Evolutionary conservation across 2,113 vertebrate species (phyloP).

Genomic region (Gallinago paraguaiae): DNA sequence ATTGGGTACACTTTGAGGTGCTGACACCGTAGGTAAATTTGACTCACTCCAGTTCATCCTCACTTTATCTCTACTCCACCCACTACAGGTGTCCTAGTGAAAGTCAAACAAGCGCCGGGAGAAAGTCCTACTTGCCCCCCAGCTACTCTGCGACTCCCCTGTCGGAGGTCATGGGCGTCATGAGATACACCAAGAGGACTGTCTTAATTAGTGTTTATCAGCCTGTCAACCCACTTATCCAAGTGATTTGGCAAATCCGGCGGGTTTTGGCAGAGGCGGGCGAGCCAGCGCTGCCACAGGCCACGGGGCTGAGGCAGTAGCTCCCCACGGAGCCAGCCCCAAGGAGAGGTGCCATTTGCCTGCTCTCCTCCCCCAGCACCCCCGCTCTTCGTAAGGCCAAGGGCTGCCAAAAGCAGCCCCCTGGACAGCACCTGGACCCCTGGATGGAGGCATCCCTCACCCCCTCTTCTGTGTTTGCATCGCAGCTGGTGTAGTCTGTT

Average conservation of each 20-base stretch:
- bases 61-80: neutral
- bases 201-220: neutral
- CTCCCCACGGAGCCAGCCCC: neutral
- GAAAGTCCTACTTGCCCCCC: neutral
- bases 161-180: neutral
- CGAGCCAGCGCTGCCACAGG: neutral
- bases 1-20: neutral
- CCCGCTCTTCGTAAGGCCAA: neutral
- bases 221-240: neutral
- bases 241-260: neutral
- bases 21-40: neutral
- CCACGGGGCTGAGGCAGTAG: neutral
- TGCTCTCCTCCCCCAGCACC: neutral
- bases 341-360: neutral
- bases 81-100: neutral
- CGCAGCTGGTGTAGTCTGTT: neutral
- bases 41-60: neutral
- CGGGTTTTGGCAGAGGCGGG: neutral
- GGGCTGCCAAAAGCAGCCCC: neutral
- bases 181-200: neutral
- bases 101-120: neutral
- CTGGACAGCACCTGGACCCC: neutral
- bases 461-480: neutral
- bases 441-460: neutral
- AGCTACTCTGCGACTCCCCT: neutral